Base-by-base conservation (phyloP, 2,797 vertebrate genomes). In the Hylomyscus alleni region DNA sequence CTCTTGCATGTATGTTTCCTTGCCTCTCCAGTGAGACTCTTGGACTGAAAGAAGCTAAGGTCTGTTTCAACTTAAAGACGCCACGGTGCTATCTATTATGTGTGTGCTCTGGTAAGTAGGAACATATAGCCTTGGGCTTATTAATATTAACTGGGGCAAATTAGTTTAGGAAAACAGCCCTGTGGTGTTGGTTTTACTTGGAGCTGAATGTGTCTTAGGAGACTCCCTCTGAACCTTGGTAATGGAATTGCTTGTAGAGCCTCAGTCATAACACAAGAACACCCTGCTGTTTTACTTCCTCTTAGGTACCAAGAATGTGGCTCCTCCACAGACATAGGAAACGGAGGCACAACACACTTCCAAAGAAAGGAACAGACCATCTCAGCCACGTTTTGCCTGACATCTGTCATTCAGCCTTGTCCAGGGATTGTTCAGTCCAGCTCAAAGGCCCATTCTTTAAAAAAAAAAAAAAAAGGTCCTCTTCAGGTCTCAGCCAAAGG, bases 91-190 rank as follows among this genome's bases (percentile, higher is more conserved):
- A 88, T 62, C 77, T 90, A 90, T 72, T 87, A 94, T 96, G 88
- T 92, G 69, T 80, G 75, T 81, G 80, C 84, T 86, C 62, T 67
- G 77, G 34, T 88, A 77, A 88, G 89, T 93, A 90, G 93, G 96
- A 83, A 31, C 82, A 86, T 34, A 88, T 60, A 96, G 87, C 95
- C 91, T 78, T 90, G 62, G 94, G 94, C 90, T 96, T 97, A 93
- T 95, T 92, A 96, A 93, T 96, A 95, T 95, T 97, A 97, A 97
- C 92, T 95, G 93, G 96, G 94, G 89, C 97, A 98, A 97, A 97
- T 96, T 90, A 92, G 92, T 83, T 97, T 94, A 96, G 95, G 90
- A 95, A 97, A 98, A 96, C 56, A 93, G 89, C 94, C 89, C 91
- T 52, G 73, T 97, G 91, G 89, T 54, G 15, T 29, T 86, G 44